A percentile compares a stretch with the other conserved stretches of the same genome.
Conservation (phyloP, 2,113 vertebrate species). For the Tamias sibiricus region DNA sequence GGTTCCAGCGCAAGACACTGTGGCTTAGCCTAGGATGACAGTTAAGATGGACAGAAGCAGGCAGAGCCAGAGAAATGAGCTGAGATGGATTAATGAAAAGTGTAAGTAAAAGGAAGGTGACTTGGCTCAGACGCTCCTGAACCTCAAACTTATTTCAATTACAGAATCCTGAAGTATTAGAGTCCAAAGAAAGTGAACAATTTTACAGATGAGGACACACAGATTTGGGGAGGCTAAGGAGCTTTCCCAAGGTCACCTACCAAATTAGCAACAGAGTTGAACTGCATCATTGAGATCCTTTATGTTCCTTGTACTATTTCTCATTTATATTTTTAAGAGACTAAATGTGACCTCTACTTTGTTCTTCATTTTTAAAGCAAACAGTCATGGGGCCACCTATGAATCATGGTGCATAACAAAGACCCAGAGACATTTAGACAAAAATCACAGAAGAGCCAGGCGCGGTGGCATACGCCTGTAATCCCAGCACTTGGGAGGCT, state of each 20-base stretch:
- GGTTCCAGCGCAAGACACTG: not conserved
- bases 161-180: not conserved
- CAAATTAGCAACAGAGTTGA: not conserved
- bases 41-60: not conserved
- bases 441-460: too few relatives aligned
- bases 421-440: not conserved
- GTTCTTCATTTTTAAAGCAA: slow-evolving; percentile 32
- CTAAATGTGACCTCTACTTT: not conserved
- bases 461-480: too few relatives aligned
- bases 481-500: too few relatives aligned
- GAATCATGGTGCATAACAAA: not conserved
- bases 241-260: not conserved
- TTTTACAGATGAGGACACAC: slow-evolving; percentile 30
- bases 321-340: not conserved
- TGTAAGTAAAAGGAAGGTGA: not conserved
- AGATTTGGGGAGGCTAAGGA: not conserved
- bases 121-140: not conserved
- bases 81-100: not conserved
- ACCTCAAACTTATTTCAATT: not conserved
- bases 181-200: not conserved
- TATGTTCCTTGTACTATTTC: not conserved
- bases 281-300: not conserved
- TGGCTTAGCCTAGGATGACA: too few relatives aligned
- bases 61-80: not conserved
- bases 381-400: not conserved